These are phyloP conservation scores for Hiodon tergisus DNA, from an alignment of 2,113 vertebrate species.

Conservation along the genomic window DNA sequence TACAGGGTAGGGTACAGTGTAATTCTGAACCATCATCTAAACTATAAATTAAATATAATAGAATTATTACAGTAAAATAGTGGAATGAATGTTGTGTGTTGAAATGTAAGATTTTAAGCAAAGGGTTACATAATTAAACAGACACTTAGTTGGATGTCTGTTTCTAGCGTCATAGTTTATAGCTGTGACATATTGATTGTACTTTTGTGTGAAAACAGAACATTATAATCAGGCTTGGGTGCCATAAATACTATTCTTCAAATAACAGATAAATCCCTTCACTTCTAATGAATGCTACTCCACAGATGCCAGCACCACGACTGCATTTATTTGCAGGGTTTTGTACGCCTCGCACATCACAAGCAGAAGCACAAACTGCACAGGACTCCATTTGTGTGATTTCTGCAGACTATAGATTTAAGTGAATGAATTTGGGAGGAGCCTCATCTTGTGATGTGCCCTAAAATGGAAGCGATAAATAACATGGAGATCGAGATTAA, in stretches of 20 bases:
- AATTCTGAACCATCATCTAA: not conserved
- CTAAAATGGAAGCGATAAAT: too few relatives aligned
- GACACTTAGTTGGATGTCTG: too few relatives aligned
- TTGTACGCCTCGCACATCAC: slow-evolving; percentile 57
- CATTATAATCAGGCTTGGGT: too few relatives aligned
- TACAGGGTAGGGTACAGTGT: not conserved
- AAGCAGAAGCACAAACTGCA: slow-evolving; percentile 48
- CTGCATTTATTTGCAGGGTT: slow-evolving; percentile 37
- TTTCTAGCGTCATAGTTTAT: too few relatives aligned
- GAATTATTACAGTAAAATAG: not conserved
- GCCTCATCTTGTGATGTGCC: slow-evolving; percentile 9
- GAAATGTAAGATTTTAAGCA: too few relatives aligned
- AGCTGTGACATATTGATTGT: not conserved
- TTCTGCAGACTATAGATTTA: slow-evolving; percentile 32
- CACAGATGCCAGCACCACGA: slow-evolving; percentile 53
- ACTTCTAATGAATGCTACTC: not conserved
- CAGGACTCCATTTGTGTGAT: slow-evolving; percentile 38
- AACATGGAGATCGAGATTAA: too few relatives aligned
- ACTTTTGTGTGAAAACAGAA: not conserved
- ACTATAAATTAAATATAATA: not conserved
- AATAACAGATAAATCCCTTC: not conserved
- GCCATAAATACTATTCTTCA: not conserved
- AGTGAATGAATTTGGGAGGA: slow-evolving; percentile 31
- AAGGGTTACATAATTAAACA: too few relatives aligned
- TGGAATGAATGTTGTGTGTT: not conserved